Evolutionary conservation across 2,113 vertebrate species (phyloP), one percentile per base, ranked within the genome.

Genomic region (Lagopus leucura): DNA sequence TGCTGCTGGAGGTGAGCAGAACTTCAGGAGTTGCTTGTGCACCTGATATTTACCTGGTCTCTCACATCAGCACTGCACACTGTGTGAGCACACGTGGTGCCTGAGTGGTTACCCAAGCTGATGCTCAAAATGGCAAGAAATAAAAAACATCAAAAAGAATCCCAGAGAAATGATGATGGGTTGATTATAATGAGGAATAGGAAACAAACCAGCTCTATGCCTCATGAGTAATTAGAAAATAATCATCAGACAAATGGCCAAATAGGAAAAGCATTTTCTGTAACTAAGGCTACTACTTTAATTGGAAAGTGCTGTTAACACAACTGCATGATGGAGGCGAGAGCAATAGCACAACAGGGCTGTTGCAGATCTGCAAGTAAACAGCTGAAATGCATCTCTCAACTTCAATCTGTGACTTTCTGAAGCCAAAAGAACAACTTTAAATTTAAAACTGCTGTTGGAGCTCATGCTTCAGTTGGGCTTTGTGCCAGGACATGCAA

Each of bases 361-460:
- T 92, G 86, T 43, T 86, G 55, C 52, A 77, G 85, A 80, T 76
- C 90, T 94, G 91, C 93, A 92, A 86, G 80, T 64, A 92, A 94
- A 93, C 66, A 94, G 93, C 74, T n/a, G 32, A 95, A 81, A 9
- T 87, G 90, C 85, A 88, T 89, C 87, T 83, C 82, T 82, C 81
- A 61, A 71, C 88, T 88, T 93, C 91, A 90, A 75, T 84, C 86
- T 82, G 82, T 11, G 19, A 55, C 67, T 82, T 83, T 87, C 60
- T 64, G 63, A 93, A 89, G 88, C 92, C 84, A 96, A 94, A 73
- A 96, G 90, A 93, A 93, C 82, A 88, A 67, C 55, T 94, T 96
- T 89, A 94, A 95, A 96, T 94, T 61, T 74, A 84, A 96, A 95
- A 90, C 89, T 92, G 93, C 95, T 95, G 92, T 34, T 86, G 71